phyloP scores from a whole-genome alignment of 2,113 vertebrate species.

The Nibea coibor region DNA sequence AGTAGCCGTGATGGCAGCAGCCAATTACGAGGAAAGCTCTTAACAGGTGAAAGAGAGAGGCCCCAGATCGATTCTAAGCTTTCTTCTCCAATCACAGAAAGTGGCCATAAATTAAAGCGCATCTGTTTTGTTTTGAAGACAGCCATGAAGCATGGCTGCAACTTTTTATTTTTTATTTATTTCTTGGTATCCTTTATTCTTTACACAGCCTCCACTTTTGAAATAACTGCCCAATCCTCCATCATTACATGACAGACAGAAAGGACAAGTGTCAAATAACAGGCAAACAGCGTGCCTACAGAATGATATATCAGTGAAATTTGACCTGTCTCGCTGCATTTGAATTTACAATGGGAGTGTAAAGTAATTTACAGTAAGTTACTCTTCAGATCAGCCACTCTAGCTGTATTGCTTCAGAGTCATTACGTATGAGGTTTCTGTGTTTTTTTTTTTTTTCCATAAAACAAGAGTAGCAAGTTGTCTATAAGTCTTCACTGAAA shows the following conservation, averaged over 20 bases:
- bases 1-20: slow-evolving; percentile 80
- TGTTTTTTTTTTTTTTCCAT: slow-evolving; percentile 28
- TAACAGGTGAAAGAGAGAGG: slow-evolving; percentile 95
- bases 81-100: slow-evolving; percentile 97
- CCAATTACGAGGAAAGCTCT: slow-evolving; percentile 98
- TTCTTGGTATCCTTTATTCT: slow-evolving; percentile 59
- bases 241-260: slow-evolving; percentile 75
- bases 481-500: slow-evolving; percentile 7
- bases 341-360: slow-evolving; percentile 71
- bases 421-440: slow-evolving; percentile 42
- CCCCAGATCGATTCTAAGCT: slow-evolving; percentile 91
- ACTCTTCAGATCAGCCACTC: slow-evolving; percentile 54
- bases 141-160: slow-evolving; percentile 84
- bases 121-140: slow-evolving; percentile 92
- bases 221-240: slow-evolving; percentile 65
- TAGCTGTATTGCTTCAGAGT: slow-evolving; percentile 46
- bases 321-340: slow-evolving; percentile 66
- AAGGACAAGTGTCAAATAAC: slow-evolving; percentile 79
- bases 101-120: slow-evolving; percentile 98
- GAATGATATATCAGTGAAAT: slow-evolving; percentile 71
- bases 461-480: slow-evolving; percentile 16
- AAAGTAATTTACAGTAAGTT: slow-evolving; percentile 73
- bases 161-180: slow-evolving; percentile 72
- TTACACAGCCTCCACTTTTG: slow-evolving; percentile 48
- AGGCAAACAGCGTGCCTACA: slow-evolving; percentile 63